Base-by-base conservation (phyloP, 2,797 vertebrate species). In the Poecilia wingei region DNA sequence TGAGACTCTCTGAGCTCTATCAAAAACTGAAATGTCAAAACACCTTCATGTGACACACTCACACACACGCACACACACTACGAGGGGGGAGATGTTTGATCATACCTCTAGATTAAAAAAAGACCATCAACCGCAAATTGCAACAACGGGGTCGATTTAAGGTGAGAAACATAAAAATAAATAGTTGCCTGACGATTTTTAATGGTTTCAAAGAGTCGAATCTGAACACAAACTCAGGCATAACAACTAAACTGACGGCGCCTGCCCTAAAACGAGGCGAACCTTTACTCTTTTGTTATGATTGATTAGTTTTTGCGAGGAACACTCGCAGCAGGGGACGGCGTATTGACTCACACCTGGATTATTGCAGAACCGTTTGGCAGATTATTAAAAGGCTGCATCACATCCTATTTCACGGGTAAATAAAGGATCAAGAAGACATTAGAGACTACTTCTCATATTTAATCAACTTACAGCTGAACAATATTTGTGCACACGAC, bases 331-430 rank as follows among this genome's bases (percentile, higher is more conserved):
- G 88, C 87, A 69, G 84, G 83, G 79, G 84, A 25, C 25, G 25
- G 36, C 45, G 47, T 79, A 78, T 86, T 86, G 49, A 84, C 84
- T 90, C 84, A 81, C 80, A 78, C 79, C 28, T 82, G 76, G 78
- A 87, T 89, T 80, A 88, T 82, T 88, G 90, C 89, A 86, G 88
- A 90, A 81, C 22, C 16, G 0, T 69, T 76, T 82, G 87, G 88
- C 84, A 90, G 87, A 84, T 89, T 84, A 84, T 91, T 77, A 77
- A 81, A 79, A 87, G 85, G 86, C 80, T 83, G 87, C 87, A 87
- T 91, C 92, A 55, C 88, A 83, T 92, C 87, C 83, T 89, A 91
- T 93, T 93, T 91, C 88, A 93, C 70, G 87, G 87, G 85, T 90
- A 91, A 92, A 93, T 86, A 92, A 93, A 90, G 87, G 87, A 91